A percentile compares a stretch with the other conserved stretches of the same genome.
Evolutionary conservation across 2,113 vertebrate species (phyloP).

Genomic region (Atractosteus spatula): DNA sequence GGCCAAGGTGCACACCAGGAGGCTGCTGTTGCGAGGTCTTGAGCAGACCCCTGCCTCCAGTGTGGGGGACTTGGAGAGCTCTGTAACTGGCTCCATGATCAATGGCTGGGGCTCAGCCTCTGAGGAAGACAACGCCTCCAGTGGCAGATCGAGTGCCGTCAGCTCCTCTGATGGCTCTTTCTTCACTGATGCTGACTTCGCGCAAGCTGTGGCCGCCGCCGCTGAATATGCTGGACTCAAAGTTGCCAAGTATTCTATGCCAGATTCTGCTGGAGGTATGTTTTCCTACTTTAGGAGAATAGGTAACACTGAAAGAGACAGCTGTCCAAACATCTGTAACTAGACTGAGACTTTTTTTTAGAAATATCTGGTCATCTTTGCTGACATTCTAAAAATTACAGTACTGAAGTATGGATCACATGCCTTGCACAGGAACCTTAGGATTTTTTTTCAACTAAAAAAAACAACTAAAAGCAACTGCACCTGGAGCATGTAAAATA

Average conservation of each 20-base stretch:
- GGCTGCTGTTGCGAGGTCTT: conserved; percentile 84
- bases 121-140: conserved; percentile 94
- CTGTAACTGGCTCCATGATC: conserved; percentile 98
- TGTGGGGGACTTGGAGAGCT: conserved; percentile 94
- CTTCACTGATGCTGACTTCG: conserved; percentile 96
- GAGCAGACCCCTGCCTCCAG: conserved; percentile 97
- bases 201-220: conserved; percentile 91
- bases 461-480: too few relatives aligned
- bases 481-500: too few relatives aligned
- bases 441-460: too few relatives aligned
- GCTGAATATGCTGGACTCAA: conserved; percentile 91
- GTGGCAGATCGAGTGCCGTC: conserved; percentile 87
- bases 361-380: not conserved
- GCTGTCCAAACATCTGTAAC: too few relatives aligned
- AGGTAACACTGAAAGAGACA: too few relatives aligned
- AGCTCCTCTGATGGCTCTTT: conserved; percentile 97
- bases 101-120: conserved; percentile 98
- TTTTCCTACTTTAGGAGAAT: not conserved
- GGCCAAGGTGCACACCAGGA: conserved; percentile 81
- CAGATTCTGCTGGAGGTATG: conserved; percentile 69
- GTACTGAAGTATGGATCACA: too few relatives aligned
- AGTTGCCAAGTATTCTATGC: conserved; percentile 81
- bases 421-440: too few relatives aligned
- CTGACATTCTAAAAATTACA: too few relatives aligned
- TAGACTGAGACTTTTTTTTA: not conserved